These are phyloP conservation scores for Phocoena sinus DNA, from an alignment of 2,113 vertebrate species.

Conservation along the genomic window DNA sequence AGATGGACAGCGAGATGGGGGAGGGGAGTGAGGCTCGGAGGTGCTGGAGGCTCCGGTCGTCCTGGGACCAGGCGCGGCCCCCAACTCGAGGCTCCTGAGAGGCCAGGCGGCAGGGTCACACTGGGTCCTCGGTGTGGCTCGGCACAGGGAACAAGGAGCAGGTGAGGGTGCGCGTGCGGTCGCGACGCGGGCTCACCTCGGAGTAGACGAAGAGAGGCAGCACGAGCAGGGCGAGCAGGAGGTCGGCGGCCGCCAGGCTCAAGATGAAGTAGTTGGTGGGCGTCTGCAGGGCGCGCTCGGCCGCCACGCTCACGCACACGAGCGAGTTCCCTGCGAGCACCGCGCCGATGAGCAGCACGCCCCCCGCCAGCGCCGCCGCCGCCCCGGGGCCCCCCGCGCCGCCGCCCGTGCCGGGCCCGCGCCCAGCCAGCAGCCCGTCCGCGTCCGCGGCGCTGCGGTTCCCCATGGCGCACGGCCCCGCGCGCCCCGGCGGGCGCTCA, in stretches of 20 bases:
- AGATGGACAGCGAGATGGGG: not conserved
- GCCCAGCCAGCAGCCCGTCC: not conserved
- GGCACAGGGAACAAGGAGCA: not conserved
- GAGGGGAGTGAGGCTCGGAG: not conserved
- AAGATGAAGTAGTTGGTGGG: constrained; percentile 97
- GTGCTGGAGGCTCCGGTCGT: not conserved
- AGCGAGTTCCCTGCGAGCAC: constrained; percentile 90
- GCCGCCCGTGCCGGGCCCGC: not conserved
- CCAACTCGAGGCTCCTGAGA: not conserved
- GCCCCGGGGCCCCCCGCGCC: not conserved
- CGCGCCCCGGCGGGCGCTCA: not conserved
- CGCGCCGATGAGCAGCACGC: constrained; percentile 85
- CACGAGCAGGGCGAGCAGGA: constrained; percentile 91
- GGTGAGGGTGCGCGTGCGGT: accelerated
- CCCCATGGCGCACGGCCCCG: not conserved
- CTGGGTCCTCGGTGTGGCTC: not conserved
- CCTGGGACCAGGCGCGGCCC: not conserved
- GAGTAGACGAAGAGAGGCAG: constrained; percentile 94
- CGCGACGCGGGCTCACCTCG: constrained; percentile 81
- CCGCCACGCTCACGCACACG: constrained; percentile 91
- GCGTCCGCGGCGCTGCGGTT: not conserved
- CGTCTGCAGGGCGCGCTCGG: constrained; percentile 92
- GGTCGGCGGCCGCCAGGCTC: constrained; percentile 91
- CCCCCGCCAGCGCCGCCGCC: constrained; percentile 85
- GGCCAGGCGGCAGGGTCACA: not conserved